Percentiles rank a stretch among this genome's conserved stretches.
These are phyloP conservation scores for Gallinago media DNA, from an alignment of 2,113 vertebrate species.

Conservation along the genomic window DNA sequence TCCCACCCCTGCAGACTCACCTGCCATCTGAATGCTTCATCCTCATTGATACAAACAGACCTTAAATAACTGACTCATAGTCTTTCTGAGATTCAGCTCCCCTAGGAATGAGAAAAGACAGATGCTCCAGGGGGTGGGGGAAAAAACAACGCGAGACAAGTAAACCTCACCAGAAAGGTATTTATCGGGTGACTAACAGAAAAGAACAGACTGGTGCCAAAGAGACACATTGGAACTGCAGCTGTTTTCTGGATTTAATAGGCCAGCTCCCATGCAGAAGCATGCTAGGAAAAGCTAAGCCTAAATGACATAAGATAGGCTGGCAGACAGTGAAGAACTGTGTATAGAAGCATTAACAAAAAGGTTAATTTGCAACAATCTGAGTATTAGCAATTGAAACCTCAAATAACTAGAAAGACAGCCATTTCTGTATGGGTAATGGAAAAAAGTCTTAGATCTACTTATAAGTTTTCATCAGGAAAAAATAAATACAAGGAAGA, in stretches of 20 bases:
- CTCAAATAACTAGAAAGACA: neutral
- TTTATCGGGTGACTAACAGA: neutral
- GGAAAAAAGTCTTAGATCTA: neutral
- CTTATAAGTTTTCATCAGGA: neutral
- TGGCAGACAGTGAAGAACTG: neutral
- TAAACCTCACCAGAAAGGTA: neutral
- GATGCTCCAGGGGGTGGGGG: neutral
- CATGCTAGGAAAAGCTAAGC: neutral
- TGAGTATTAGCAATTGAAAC: neutral
- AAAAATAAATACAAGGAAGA: neutral
- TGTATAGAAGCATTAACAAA: neutral
- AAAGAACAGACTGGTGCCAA: neutral
- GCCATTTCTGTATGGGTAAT: neutral
- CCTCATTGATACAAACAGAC: neutral
- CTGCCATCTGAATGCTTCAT: neutral
- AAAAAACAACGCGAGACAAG: neutral
- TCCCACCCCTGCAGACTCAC: neutral
- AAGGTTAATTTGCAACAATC: neutral
- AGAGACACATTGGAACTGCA: neutral
- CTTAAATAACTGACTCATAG: neutral
- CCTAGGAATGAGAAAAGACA: neutral
- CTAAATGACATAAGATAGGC: neutral
- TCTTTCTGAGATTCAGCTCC: neutral
- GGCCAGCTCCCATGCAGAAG: neutral
- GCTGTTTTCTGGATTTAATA: neutral